Conservation (phyloP, 2,797 vertebrate species). For the Bradypodion ventrale region DNA sequence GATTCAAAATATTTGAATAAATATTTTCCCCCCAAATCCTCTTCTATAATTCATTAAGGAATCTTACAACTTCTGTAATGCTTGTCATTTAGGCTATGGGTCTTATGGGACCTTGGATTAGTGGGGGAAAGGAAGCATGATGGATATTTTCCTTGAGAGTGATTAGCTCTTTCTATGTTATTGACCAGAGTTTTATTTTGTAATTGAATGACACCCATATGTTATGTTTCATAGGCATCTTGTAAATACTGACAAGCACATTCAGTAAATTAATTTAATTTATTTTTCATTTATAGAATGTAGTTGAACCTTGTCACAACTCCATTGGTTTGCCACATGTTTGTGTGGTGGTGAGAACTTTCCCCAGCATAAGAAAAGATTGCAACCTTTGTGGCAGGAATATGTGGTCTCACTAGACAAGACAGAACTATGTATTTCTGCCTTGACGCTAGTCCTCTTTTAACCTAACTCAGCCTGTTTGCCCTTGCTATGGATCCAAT, state of each 20-base stretch:
- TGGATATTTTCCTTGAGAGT: background rate
- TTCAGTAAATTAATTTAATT: too few species aligned
- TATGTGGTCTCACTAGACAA: too few species aligned
- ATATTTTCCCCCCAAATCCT: background rate
- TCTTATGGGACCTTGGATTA: background rate
- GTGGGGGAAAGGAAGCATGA: too few species aligned
- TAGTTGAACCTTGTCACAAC: background rate
- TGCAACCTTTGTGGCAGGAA: too few species aligned
- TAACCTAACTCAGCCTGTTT: too few species aligned
- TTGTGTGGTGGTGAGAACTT: too few species aligned
- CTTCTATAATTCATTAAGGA: background rate
- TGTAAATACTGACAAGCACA: too few species aligned
- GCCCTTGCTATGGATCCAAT: background rate
- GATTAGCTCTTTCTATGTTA: background rate
- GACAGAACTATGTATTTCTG: too few species aligned
- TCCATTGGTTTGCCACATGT: too few species aligned
- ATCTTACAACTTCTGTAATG: background rate
- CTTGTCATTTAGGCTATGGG: background rate
- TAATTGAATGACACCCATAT: too few species aligned
- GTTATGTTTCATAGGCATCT: background rate
- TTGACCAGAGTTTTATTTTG: background rate
- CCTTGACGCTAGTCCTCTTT: too few species aligned
- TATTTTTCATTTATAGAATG: background rate
- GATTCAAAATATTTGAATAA: background rate
- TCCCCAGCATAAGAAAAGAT: too few species aligned